These are phyloP conservation scores for Archocentrus centrarchus DNA, from an alignment of 2,113 vertebrate species.

Conservation along the genomic window DNA sequence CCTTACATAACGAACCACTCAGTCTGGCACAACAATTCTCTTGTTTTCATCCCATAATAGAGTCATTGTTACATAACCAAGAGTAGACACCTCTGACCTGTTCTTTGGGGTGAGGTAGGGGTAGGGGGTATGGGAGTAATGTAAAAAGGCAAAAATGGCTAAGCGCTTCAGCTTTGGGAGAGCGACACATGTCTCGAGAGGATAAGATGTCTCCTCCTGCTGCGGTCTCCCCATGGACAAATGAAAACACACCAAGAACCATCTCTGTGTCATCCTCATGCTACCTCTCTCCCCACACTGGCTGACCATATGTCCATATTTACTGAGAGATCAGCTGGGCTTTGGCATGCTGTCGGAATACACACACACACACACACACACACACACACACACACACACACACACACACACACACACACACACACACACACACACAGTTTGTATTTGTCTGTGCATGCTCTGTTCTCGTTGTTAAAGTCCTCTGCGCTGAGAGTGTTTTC, in stretches of 20 bases:
- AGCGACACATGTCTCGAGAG: constrained; percentile 46
- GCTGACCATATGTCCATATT: constrained; percentile 72
- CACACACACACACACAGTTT: constrained; percentile 4
- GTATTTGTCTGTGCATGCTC: not conserved
- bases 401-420: constrained; percentile 11
- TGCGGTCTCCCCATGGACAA: constrained; percentile 28
- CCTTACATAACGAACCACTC: constrained; percentile 31
- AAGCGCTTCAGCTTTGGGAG: constrained; percentile 29
- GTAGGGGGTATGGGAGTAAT: not conserved
- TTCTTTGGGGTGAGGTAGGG: not conserved
- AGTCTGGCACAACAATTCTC: constrained; percentile 1
- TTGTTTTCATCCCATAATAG: constrained; percentile 20
- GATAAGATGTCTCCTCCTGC: constrained; percentile 53
- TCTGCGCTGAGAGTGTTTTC: not conserved
- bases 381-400: not conserved
- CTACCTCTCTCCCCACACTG: constrained; percentile 30
- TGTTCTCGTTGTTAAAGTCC: not conserved
- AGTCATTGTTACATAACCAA: constrained; percentile 34
- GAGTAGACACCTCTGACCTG: constrained; percentile 22
- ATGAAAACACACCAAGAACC: constrained; percentile 27
- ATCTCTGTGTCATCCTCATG: constrained; percentile 27
- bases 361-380: constrained; percentile 25
- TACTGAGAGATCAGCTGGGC: constrained; percentile 69
- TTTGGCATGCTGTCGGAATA: constrained; percentile 52
- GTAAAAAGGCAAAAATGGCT: constrained; percentile 37